Conservation (phyloP, 2,888 invertebrate species). For the Agriotes lineatus region DNA sequence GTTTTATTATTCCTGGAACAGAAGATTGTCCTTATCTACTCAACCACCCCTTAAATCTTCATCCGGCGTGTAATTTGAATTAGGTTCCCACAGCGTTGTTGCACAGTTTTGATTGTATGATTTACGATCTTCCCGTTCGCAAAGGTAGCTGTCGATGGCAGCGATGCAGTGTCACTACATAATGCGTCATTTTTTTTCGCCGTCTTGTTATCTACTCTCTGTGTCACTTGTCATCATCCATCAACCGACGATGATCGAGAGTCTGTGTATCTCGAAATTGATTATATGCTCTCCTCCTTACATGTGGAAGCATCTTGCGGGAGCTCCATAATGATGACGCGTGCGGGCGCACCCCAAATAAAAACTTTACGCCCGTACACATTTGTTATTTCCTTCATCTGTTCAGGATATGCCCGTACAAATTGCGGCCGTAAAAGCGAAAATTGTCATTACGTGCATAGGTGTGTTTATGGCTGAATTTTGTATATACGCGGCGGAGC, state of each 20-base stretch:
- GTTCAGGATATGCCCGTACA: neutral
- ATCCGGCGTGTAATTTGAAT: neutral
- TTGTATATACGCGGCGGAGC: neutral
- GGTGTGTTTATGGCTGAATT: slow-evolving; percentile 17
- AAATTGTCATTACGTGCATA: slow-evolving; percentile 17
- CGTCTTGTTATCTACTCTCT: slow-evolving; percentile 17
- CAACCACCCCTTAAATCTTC: neutral
- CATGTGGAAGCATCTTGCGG: neutral
- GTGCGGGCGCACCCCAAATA: neutral
- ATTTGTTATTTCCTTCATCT: neutral
- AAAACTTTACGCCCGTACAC: neutral
- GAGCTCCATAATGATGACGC: neutral
- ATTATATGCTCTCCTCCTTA: slow-evolving; percentile 1
- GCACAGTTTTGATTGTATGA: neutral
- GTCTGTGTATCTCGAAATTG: slow-evolving; percentile 8
- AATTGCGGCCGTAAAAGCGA: neutral
- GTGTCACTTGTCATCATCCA: slow-evolving; percentile 19
- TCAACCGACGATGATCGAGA: neutral
- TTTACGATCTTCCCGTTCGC: neutral
- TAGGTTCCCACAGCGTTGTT: neutral
- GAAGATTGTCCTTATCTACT: too few relatives aligned
- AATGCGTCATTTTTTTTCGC: slow-evolving; percentile 16
- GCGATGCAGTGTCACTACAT: slow-evolving; percentile 5
- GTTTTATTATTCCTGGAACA: too few relatives aligned
- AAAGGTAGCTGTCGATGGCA: slow-evolving; percentile 14